Evolutionary conservation across 2,797 vertebrate species (phyloP).

Genomic region (Epinephelus malabaricus): DNA sequence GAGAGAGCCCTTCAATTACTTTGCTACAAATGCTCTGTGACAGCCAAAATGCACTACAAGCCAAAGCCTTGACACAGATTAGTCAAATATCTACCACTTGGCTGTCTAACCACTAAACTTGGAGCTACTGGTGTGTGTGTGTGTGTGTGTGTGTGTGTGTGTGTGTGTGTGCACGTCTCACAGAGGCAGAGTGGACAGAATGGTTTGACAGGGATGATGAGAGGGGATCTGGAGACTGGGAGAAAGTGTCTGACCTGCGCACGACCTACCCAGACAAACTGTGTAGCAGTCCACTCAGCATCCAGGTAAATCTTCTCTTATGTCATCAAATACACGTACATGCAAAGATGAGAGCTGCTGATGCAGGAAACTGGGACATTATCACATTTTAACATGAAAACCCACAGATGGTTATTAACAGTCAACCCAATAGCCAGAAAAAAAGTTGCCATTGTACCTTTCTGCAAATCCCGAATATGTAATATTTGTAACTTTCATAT

Average conservation of each 20-base stretch:
- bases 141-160: neutral
- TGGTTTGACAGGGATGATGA: conserved; percentile 93
- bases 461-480: no score
- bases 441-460: no score
- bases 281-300: conserved; percentile 91
- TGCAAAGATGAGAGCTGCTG: conserved; percentile 6
- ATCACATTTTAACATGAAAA: conserved; percentile 11
- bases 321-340: conserved; percentile 4
- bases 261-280: conserved; percentile 88
- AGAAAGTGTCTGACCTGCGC: conserved; percentile 92
- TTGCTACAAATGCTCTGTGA: conserved; percentile 42
- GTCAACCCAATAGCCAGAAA: neutral
- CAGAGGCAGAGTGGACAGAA: conserved; percentile 96
- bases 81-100: conserved; percentile 31
- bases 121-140: conserved; percentile 14
- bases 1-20: conserved; percentile 45
- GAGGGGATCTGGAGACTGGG: conserved; percentile 91
- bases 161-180: conserved; percentile 35
- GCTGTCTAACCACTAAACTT: conserved; percentile 40
- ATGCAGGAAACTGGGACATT: neutral
- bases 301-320: conserved; percentile 87
- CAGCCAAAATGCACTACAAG: conserved; percentile 57
- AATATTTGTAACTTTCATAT: no score
- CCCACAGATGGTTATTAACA: neutral
- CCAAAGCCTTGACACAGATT: conserved; percentile 36